phyloP scores from a whole-genome alignment of 2,113 vertebrate species.

The Charina bottae region DNA sequence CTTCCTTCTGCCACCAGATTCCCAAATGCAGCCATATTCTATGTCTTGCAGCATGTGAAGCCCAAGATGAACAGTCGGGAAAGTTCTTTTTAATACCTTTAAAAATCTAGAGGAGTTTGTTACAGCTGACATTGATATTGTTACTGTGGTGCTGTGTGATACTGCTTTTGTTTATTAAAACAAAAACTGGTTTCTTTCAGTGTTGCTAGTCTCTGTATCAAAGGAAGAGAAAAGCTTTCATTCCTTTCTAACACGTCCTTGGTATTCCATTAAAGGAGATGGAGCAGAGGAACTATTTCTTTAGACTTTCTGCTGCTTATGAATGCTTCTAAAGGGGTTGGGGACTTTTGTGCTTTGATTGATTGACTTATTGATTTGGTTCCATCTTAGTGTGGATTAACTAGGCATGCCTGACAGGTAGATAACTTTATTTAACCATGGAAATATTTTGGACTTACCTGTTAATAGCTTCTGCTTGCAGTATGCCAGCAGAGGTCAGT shows the following conservation, averaged over 20 bases:
- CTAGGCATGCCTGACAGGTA: neutral
- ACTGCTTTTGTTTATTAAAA: neutral
- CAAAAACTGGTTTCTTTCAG: neutral
- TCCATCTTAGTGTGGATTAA: neutral
- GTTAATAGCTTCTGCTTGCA: constrained; percentile 40
- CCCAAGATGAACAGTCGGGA: neutral
- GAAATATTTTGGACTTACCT: constrained; percentile 23
- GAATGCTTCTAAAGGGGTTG: neutral
- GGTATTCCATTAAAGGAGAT: neutral
- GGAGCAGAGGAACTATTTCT: neutral
- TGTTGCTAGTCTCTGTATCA: neutral
- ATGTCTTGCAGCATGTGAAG: neutral
- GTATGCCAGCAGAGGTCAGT: constrained; percentile 81
- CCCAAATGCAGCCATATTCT: neutral
- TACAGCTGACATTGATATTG: neutral
- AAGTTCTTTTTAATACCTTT: neutral
- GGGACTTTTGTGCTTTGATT: neutral
- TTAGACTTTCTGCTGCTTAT: neutral
- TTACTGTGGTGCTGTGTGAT: neutral
- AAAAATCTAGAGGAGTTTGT: neutral
- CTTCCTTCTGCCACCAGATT: neutral
- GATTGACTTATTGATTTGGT: neutral
- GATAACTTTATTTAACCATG: neutral
- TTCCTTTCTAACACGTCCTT: constrained; percentile 29
- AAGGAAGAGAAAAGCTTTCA: constrained; percentile 19